phyloP scores from a whole-genome alignment of 2,888 invertebrate species.

The Allophyes oxyacanthae region DNA sequence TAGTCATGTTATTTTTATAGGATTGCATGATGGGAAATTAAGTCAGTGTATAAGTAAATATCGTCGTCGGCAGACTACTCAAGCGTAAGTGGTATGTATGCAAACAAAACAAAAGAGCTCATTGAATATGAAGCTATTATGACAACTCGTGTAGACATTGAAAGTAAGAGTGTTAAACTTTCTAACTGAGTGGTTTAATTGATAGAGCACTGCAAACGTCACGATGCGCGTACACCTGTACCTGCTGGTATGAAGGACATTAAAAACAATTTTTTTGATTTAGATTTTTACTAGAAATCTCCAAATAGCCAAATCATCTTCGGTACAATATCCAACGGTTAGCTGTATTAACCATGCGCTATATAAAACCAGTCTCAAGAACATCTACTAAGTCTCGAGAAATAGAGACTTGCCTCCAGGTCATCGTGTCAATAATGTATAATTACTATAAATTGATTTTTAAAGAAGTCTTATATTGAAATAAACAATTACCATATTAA shows the following conservation, averaged over 20 bases:
- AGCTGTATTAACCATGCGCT: constrained; percentile 39
- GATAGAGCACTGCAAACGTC: constrained; percentile 36
- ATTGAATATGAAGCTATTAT: constrained; percentile 56
- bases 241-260: constrained; percentile 19
- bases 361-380: constrained; percentile 50
- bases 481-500: constrained; percentile 49
- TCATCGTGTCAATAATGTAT: constrained; percentile 50
- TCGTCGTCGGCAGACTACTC: constrained; percentile 36
- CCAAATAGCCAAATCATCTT: constrained; percentile 45
- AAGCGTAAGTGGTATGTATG: constrained; percentile 37
- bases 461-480: constrained; percentile 31
- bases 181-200: constrained; percentile 52
- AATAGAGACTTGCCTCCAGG: constrained; percentile 44
- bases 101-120: constrained; percentile 64
- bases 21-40: constrained; percentile 62
- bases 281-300: constrained; percentile 37
- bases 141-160: constrained; percentile 51
- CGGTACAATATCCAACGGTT: constrained; percentile 28
- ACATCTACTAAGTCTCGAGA: constrained; percentile 37
- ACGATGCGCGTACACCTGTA: constrained; percentile 25
- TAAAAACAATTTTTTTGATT: constrained; percentile 28
- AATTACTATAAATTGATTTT: constrained; percentile 33
- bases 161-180: constrained; percentile 61
- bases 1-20: constrained; percentile 54
- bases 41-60: constrained; percentile 58